Conservation (phyloP, 2,113 vertebrate genomes). For the Alligator mississippiensis region DNA sequence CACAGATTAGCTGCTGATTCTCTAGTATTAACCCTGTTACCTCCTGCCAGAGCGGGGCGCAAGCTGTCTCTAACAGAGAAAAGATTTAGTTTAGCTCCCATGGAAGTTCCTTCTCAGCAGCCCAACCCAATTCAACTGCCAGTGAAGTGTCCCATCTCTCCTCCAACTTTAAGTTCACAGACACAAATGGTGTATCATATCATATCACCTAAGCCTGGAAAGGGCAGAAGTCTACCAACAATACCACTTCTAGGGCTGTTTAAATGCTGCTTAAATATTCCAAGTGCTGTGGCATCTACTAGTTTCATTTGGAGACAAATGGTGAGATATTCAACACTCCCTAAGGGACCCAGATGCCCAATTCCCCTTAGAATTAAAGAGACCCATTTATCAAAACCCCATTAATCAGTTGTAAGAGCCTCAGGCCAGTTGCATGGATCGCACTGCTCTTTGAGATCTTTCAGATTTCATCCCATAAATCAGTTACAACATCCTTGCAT, state of each 20-base stretch:
- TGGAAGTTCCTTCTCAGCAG: background rate
- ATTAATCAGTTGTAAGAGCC: background rate
- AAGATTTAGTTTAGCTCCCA: background rate
- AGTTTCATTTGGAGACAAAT: background rate
- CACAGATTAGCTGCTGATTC: slow-evolving; percentile 13
- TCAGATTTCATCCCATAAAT: background rate
- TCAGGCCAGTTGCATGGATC: background rate
- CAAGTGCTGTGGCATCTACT: background rate
- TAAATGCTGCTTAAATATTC: background rate
- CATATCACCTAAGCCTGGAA: background rate
- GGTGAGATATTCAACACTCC: background rate
- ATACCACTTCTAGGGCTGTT: background rate
- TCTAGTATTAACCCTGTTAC: slow-evolving; percentile 33
- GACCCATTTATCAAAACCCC: background rate
- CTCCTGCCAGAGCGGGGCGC: background rate
- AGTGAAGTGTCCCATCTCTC: background rate
- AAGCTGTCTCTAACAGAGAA: background rate
- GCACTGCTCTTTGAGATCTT: background rate
- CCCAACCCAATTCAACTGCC: background rate
- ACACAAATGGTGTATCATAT: background rate
- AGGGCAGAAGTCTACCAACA: background rate
- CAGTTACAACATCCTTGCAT: background rate
- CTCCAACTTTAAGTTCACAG: background rate
- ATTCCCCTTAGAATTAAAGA: background rate
- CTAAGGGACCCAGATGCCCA: background rate